Base-by-base conservation (phyloP, 2,113 vertebrate genomes). In the Mobula hypostoma region DNA sequence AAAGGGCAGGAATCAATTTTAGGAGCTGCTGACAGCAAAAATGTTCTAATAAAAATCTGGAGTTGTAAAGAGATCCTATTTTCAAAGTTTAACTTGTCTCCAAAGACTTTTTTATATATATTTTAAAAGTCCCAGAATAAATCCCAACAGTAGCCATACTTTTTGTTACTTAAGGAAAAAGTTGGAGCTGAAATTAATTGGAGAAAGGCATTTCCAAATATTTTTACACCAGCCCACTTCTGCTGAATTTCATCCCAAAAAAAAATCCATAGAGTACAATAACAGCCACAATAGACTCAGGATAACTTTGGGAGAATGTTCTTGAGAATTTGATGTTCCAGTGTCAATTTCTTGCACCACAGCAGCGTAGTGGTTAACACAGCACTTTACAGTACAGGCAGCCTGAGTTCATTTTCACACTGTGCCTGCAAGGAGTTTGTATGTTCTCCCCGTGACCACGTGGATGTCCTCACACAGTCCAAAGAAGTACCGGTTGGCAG, bases 71-170 rank as follows among this genome's bases (percentile, higher is more conserved):
- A 90, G 6, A 90, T 68, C 85, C n/a, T n/a, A 32, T 74, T 14
- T 76, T 74, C 36, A 40, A 93, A 56, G 17, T 93, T 27, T 74
- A 40, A 40, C 70, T 74, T 27, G 36, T 40, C 68, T 93, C 90
- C 68, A 93, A 93, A 93, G 9, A 24, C 36, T 40, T 29, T 48
- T 70, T 12, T 74, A 40, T 24, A 61, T 48, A 74, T 24, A 74
- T 74, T 76, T 56, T 56, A 1, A 17, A 74, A 74, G 68, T 56
- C 32, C 70, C 36, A 56, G 61, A 90, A 93, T 93, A 76, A 93
- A 74, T 76, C 68, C 36, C 70, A 93, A 74, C 91, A 93, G 91
- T 93, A 93, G 91, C 70, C 40, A 29, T 27, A 12, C 24, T 48
- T 93, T 93, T 74, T 56, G 90, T 63, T 88, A n/a, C 36, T 88